Conservation (phyloP, 2,113 vertebrate genomes). For the Formicarius rufipectus region DNA sequence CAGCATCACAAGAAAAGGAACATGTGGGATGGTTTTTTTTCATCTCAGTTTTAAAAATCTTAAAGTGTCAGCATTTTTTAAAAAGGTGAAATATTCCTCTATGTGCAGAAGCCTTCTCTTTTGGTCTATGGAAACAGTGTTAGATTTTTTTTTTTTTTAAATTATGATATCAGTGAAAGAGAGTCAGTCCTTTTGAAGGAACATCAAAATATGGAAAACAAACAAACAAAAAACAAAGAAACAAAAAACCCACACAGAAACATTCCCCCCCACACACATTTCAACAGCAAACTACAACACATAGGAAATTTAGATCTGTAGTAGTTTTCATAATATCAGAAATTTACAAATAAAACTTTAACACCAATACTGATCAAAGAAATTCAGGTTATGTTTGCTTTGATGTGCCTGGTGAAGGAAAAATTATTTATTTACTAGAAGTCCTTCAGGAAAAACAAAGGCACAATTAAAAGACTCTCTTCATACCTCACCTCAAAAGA, state of each 20-base stretch:
- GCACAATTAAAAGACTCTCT: background rate
- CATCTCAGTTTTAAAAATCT: background rate
- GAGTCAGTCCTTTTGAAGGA: background rate
- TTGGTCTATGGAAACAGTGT: background rate
- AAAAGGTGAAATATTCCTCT: background rate
- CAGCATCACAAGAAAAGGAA: background rate
- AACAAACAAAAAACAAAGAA: too few relatives aligned
- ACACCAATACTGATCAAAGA: background rate
- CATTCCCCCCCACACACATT: too few relatives aligned
- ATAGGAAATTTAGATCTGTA: background rate
- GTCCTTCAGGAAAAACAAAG: background rate
- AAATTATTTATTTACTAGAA: background rate
- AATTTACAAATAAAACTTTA: background rate
- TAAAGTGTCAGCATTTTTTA: fast-evolving
- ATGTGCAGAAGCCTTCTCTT: background rate
- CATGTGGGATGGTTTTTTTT: fast-evolving
- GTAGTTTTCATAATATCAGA: background rate
- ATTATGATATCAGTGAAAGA: background rate
- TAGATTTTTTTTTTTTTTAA: background rate
- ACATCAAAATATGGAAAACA: background rate
- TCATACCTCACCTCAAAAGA: background rate
- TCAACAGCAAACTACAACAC: background rate
- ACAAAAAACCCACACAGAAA: too few relatives aligned
- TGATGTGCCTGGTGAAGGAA: background rate
- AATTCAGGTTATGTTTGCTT: background rate